phyloP scores from a whole-genome alignment of 2,888 invertebrate genomes.

The Hyposoter didymator region DNA sequence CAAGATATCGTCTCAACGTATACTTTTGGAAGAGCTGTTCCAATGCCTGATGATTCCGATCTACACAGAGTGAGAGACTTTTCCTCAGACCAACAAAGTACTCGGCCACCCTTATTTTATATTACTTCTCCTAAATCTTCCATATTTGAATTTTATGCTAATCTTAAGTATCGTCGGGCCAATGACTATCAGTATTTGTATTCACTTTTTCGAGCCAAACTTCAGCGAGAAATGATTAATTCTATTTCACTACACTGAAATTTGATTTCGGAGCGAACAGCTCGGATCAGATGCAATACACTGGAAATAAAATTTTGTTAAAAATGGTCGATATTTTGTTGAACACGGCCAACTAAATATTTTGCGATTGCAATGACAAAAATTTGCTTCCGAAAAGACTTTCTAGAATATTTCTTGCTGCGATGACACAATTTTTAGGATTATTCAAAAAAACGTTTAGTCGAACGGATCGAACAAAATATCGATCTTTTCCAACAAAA shows the following conservation, averaged over 20 bases:
- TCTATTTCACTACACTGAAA: not conserved
- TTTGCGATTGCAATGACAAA: no score
- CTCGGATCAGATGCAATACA: not conserved
- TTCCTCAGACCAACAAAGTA: not conserved
- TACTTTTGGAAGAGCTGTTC: constrained; percentile 34
- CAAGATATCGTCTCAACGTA: constrained; percentile 55
- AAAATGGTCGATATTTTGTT: no score
- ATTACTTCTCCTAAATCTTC: not conserved
- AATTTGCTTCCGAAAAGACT: no score
- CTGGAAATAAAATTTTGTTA: no score
- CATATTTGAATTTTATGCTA: not conserved
- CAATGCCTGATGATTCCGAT: constrained; percentile 15
- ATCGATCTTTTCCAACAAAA: no score
- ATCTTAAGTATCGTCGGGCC: not conserved
- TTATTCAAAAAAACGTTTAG: no score
- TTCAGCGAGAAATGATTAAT: not conserved
- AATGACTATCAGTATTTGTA: not conserved
- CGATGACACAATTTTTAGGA: no score
- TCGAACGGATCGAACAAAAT: no score
- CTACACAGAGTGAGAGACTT: constrained; percentile 4
- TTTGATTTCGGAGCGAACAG: not conserved
- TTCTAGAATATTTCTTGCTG: no score
- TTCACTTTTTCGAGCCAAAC: not conserved
- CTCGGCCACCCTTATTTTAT: not conserved
- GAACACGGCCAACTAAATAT: no score